Percentiles rank a stretch among this genome's conserved stretches.
Conservation (phyloP, 2,113 vertebrate genomes). For the Datnioides undecimradiatus region DNA sequence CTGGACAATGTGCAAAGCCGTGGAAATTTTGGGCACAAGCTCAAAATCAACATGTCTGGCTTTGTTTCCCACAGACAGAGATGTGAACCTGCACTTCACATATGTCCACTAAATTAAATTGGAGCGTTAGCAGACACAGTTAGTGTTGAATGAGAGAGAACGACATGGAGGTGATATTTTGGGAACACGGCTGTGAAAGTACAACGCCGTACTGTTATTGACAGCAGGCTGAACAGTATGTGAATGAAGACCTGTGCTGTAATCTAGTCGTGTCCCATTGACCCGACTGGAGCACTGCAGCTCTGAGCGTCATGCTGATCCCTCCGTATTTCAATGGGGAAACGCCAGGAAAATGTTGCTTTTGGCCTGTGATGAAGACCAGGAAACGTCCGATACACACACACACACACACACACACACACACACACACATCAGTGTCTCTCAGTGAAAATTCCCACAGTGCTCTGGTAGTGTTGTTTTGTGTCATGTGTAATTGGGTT, state of each 20-base stretch:
- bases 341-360: constrained; percentile 67
- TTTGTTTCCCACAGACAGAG: constrained; percentile 36
- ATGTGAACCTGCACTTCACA: constrained; percentile 29
- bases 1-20: background rate
- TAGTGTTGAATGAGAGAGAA: background rate
- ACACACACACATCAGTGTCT: constrained; percentile 12
- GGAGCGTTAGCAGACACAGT: background rate
- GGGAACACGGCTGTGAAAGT: background rate
- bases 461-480: constrained; percentile 36
- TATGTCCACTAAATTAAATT: constrained; percentile 26
- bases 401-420: constrained; percentile 20
- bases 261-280: background rate
- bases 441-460: constrained; percentile 52
- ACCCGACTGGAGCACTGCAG: background rate
- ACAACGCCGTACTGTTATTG: background rate
- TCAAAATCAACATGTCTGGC: constrained; percentile 46
- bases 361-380: constrained; percentile 70
- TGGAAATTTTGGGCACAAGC: constrained; percentile 8
- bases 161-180: background rate
- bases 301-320: constrained; percentile 44
- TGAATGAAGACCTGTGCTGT: constrained; percentile 8
- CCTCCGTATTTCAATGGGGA: constrained; percentile 57
- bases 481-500: constrained; percentile 31
- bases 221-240: background rate
- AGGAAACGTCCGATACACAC: constrained; percentile 45